Base-by-base conservation (phyloP, 2,888 invertebrate species). In the Lamellibrachia satsuma region DNA sequence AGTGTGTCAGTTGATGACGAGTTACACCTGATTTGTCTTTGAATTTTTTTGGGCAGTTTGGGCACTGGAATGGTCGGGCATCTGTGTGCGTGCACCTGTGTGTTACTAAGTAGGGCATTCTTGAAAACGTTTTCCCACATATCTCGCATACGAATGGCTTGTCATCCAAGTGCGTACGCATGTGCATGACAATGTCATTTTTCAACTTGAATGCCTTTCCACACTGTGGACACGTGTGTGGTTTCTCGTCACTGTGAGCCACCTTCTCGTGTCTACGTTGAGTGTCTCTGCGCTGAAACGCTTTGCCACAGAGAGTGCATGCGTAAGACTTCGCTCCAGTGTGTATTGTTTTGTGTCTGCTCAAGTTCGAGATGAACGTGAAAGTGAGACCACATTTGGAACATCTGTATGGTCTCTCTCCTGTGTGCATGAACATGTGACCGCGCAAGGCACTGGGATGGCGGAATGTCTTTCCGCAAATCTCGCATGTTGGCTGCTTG, bases 191-290 rank as follows among this genome's bases (percentile, higher is more conserved):
- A 8, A 92, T 57, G 9, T 91, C 52, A 22, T 91, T 39, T 51
- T 52, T 51, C 60, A 91, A 39, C 27, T 91, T 91, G 91, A 92
- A 92, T n/a, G 91, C 9, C 15, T 92, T 91, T 4, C 92, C 92
- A 60, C 92, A 92, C 57, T 60, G 22, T 51, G 57, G 57, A 52
- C 92, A 92, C 91, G 91, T 39, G 91, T 52, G 60, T 27, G 92
- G 92, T 52, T 60, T 91, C 60, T 92, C 91, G 15, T 91, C 92
- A 0, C 57, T 91, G 22, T 92, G 92, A 51, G 27, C 60, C 91
- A 91, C 91, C 91, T 51, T 91, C 39, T 92, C 22, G 22, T 75
- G 75, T 22, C 75, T 75, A n/a, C 3, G 4, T 15, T 22, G 22
- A 2, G 75, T 75, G n/a, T 75, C 75, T n/a, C 75, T 15, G 22